Percentiles rank a stretch among this genome's conserved stretches.
Conservation (phyloP, 2,797 vertebrate species). For the Dromococcyx pavoninus region DNA sequence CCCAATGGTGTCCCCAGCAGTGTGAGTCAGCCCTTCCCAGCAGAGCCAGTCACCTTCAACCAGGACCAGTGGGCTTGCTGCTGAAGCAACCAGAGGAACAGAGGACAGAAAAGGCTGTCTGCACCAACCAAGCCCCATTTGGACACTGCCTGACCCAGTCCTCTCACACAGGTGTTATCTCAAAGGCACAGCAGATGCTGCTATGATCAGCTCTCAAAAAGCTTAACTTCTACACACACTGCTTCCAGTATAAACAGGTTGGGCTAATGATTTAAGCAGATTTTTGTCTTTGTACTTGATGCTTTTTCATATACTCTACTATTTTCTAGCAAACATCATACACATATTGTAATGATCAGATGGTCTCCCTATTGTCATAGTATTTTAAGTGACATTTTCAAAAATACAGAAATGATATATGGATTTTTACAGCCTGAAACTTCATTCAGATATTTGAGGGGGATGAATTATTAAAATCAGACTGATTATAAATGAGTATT, state of each 20-base stretch:
- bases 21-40: not conserved
- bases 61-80: not conserved
- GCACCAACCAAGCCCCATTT: rapidly evolving
- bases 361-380: not conserved
- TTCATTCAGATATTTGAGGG: not conserved
- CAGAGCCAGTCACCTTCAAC: not conserved
- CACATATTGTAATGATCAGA: not conserved
- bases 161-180: not conserved
- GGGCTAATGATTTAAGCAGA: not conserved
- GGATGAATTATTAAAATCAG: not conserved
- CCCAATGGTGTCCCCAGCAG: rapidly evolving
- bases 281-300: not conserved
- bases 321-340: not conserved
- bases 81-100: not conserved
- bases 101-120: not conserved
- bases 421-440: not conserved
- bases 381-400: not conserved
- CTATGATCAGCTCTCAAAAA: not conserved
- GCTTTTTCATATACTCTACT: not conserved
- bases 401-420: not conserved
- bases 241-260: not conserved
- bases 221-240: not conserved
- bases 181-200: not conserved
- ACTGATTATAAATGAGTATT: not conserved
- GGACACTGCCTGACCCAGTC: not conserved